Base-by-base conservation (phyloP, 1,140 invertebrate genomes). In the Panulirus ornatus region DNA sequence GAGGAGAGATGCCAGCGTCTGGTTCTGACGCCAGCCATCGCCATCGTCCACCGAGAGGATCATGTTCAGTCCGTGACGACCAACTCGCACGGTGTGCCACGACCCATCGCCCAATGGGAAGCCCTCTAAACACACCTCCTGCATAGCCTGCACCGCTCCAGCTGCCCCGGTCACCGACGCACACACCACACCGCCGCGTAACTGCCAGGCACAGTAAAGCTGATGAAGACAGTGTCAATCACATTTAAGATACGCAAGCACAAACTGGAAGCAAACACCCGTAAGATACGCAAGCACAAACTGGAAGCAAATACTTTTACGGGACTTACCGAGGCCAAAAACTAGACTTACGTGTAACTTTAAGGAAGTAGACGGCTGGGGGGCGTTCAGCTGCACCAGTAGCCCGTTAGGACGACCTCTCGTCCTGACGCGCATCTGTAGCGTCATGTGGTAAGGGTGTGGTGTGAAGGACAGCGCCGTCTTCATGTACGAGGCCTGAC, bases 21-120 rank as follows among this genome's bases (percentile, higher is more conserved):
- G 79, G 14, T 89, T 89, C 44, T 73, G 66, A 27, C 71, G 70
- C 87, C 87, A 89, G 1, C 63, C 87, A 54, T 89, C 79, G n/a
- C 87, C 51, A 27, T 89, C 87, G 66, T 89, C 87, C 40, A 82
- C 87, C 22, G 76, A 71, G 1, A 83, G 42, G 30, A 54, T 22
- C 1, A 89, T 63, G 63, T 83, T 83, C 42, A 76, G 81, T 27
- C 88, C 70, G 11, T 83, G 79, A 44, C 87, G 79, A 30, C 40
- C 70, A 19, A 84, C 42, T 66, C 51, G 51, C 58, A 89, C 19
- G 9, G 88, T 89, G 70, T 89, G 88, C 88, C 88, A 89, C 0
- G 34, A n/a, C 22, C 88, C 88, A 42, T 89, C 88, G 16, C 79
- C 79, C 70, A 89, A 8, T 16, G 81, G 51, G 63, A 83, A 76